These are phyloP conservation scores for Stratiolaelaps scimitus DNA, from an alignment of 1,140 invertebrate species.

Conservation along the genomic window DNA sequence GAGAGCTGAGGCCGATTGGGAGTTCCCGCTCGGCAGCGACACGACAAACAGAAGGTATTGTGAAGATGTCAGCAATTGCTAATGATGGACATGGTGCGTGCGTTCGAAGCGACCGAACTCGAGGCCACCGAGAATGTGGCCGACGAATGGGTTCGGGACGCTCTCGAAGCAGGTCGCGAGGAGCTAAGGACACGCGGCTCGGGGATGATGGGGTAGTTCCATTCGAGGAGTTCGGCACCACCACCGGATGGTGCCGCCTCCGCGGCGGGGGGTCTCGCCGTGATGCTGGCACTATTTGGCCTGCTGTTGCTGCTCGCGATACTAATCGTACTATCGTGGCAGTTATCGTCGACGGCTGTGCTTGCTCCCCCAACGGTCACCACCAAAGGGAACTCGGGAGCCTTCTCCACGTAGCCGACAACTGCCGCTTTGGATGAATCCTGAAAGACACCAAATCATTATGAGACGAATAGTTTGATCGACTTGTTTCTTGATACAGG, in stretches of 20 bases:
- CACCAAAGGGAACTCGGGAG: neutral
- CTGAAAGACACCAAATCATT: slow-evolving; percentile 3
- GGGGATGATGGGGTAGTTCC: slow-evolving; percentile 19
- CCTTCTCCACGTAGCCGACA: slow-evolving; percentile 17
- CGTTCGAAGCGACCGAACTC: slow-evolving; percentile 9
- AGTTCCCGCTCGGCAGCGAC: too few relatives aligned
- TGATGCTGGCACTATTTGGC: too few relatives aligned
- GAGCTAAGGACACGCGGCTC: slow-evolving; percentile 1
- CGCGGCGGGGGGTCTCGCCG: too few relatives aligned
- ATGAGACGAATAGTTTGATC: too few relatives aligned
- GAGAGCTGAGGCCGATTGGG: too few relatives aligned
- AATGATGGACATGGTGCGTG: slow-evolving; percentile 22
- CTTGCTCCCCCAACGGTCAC: neutral
- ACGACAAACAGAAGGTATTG: too few relatives aligned
- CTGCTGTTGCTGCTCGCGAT: too few relatives aligned
- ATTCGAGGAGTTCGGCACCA: neutral
- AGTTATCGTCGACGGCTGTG: too few relatives aligned
- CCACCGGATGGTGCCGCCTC: neutral
- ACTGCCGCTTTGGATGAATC: slow-evolving; percentile 5
- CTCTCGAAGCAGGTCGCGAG: slow-evolving; percentile 4
- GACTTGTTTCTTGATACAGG: too few relatives aligned
- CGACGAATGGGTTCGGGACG: neutral
- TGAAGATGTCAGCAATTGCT: slow-evolving; percentile 16
- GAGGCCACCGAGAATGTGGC: slow-evolving; percentile 16
- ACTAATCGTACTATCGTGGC: too few relatives aligned